These are phyloP conservation scores for Chrysaora quinquecirrha DNA, from an alignment of 30 jellyfish, hydroid and myxozoan genomes.

Conservation along the genomic window DNA sequence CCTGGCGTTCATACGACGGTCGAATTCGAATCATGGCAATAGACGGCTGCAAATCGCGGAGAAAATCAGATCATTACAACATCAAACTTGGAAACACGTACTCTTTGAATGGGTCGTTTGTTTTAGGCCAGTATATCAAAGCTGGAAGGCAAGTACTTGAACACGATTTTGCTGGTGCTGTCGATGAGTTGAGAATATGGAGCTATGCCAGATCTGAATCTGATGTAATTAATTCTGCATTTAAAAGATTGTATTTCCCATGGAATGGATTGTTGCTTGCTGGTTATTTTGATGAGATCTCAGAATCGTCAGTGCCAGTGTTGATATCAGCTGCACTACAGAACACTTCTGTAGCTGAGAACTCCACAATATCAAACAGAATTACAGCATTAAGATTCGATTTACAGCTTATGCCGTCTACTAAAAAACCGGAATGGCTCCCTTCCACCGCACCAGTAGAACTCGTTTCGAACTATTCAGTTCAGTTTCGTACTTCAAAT, in stretches of 20 bases:
- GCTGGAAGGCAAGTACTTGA: constrained; percentile 39
- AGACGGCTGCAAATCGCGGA: constrained; percentile 14
- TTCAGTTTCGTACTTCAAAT: constrained; percentile 17
- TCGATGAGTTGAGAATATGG: constrained; percentile 69
- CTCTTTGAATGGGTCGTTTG: constrained; percentile 55
- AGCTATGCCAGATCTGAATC: constrained; percentile 30
- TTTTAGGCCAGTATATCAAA: constrained; percentile 60
- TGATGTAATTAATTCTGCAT: constrained; percentile 22
- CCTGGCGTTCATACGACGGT: constrained; percentile 74
- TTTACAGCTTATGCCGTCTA: constrained; percentile 28
- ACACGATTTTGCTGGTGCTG: constrained; percentile 57
- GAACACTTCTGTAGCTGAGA: background rate
- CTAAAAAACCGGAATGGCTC: constrained; percentile 28
- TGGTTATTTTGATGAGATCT: constrained; percentile 46
- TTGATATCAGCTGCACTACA: background rate
- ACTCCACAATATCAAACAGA: background rate
- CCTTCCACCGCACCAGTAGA: constrained; percentile 56
- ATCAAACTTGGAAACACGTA: constrained; percentile 24
- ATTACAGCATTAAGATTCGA: background rate
- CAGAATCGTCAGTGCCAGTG: constrained; percentile 16
- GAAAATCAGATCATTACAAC: constrained; percentile 7
- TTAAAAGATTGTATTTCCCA: constrained; percentile 21
- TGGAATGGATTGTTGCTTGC: constrained; percentile 40
- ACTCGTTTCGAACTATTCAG: constrained; percentile 19
- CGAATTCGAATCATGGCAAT: constrained; percentile 31